Base-by-base conservation (phyloP, 2,113 vertebrate genomes). In the Passer montanus region DNA sequence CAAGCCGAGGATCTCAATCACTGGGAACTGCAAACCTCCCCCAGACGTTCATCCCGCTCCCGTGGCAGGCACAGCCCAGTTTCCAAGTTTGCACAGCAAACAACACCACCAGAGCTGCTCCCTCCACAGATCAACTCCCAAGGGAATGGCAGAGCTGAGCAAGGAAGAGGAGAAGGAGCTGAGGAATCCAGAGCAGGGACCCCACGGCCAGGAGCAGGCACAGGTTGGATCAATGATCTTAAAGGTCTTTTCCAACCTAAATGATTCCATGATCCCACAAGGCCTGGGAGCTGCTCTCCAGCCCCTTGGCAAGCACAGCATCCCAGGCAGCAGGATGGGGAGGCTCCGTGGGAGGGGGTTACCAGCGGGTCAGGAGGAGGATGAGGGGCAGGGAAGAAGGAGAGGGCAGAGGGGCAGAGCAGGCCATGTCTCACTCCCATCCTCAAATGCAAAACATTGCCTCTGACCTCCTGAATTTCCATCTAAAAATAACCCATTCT, bases 11-110 rank as follows among this genome's bases (percentile, higher is more conserved):
- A 92, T 84, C 93, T 89, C 95, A 84, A 30, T 93, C 93, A 88
- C 56, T 90, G 47, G 84, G 49, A 93, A 10, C 78, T 84, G 73
- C 70, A 84, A 87, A 41, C 93, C 96, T 95, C 96, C 94, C 93
- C 55, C 89, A 78, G 46, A 35, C n/a, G 0, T 64, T 30, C 85
- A 63, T 24, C 89, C 81, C 5, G 9, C 89, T 87, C 83, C 13
- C 3, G 0, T 46, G 0, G 0, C 74, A 53, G 74, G 66, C 92
- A 39, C 89, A 77, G 87, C 63, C 43, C 4, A 0, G 33, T 67
- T 67, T 47, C 47, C 62, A 30, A 74, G 92, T 69, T 86, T 94
- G 33, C 27, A 56, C 6, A 83, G 80, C 91, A 94, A 96, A 84
- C 85, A 94, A 44, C 88, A 86, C 5, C 91, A 88, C 13, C 18